Base-by-base conservation (phyloP, 2,888 invertebrate genomes). In the Baronia brevicornis region DNA sequence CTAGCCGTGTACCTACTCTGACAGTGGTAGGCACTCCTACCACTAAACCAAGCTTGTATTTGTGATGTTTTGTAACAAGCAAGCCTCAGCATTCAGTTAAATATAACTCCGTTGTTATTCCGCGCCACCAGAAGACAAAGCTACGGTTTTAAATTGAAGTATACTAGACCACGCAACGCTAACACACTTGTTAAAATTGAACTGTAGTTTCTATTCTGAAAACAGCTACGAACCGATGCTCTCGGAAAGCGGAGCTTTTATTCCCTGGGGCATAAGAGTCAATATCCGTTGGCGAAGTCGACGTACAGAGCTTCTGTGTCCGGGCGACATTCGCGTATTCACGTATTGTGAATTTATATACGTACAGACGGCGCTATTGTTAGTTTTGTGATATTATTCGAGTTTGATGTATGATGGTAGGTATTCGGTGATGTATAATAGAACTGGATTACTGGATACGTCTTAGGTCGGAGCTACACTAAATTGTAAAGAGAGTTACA, bases 351-450 rank as follows among this genome's bases (percentile, higher is more conserved):
- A 22, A 19, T 21, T 36, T 36, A 36, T 31, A 36, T 31, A 36
- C 27, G 36, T 36, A 36, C 22, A 36, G 36, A 27, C 27, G 33
- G 24, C 13, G 40, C 51, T 43, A 60, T 65, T 64, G 64, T 62
- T 58, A 58, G 57, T 55, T 61, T 60, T 54, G 63, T 59, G 57
- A 63, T 63, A 64, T 62, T 64, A 62, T 61, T 62, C 54, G 53
- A 63, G 56, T 59, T 60, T 61, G 56, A 55, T 59, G 58, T 60
- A 62, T 53, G 60, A 53, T 54, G 56, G 47, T 44, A 48, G 41
- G 46, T 46, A 18, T 13, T 11, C 30, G 9, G 3, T 3, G 36
- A 29, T 40, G 12, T 17, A 12, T 21, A 19, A 40, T n/a, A n/a
- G n/a, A n/a, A n/a, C n/a, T n/a, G n/a, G n/a, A n/a, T n/a, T n/a